Percentiles rank a stretch among this genome's conserved stretches.
Evolutionary conservation across 2,113 vertebrate species (phyloP).

Genomic region (Cinclus mexicanus): DNA sequence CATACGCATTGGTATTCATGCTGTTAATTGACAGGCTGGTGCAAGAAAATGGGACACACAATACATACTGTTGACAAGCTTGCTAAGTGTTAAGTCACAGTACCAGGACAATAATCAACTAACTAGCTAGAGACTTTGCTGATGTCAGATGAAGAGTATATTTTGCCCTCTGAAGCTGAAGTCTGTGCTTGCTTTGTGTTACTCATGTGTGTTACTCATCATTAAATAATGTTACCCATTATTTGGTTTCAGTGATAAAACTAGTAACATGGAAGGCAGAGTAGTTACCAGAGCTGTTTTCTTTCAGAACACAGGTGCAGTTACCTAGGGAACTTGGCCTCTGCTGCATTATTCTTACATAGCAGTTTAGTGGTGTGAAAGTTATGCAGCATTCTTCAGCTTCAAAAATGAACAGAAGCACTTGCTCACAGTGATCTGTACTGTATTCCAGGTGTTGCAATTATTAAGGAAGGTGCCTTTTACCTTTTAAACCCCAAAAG

Average conservation of each 20-base stretch:
- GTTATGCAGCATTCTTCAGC: not conserved
- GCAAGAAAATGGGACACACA: not conserved
- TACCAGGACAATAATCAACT: not conserved
- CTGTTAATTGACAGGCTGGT: not conserved
- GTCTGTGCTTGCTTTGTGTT: not conserved
- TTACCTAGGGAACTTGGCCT: not conserved
- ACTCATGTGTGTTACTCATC: not conserved
- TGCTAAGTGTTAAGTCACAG: not conserved
- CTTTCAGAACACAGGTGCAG: not conserved
- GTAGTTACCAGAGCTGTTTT: not conserved
- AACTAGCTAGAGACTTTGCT: not conserved
- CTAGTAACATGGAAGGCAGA: not conserved
- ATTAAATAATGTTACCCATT: not conserved
- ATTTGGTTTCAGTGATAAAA: not conserved
- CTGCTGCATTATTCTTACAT: fast-evolving
- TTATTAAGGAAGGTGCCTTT: not conserved
- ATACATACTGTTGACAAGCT: not conserved
- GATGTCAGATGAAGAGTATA: not conserved
- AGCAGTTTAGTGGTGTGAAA: not conserved
- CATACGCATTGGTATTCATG: not conserved
- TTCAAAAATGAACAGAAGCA: not conserved
- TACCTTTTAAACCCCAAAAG: not conserved
- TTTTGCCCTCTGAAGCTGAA: conserved; percentile 1
- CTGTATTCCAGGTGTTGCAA: not conserved
- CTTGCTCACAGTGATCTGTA: not conserved